Base-by-base conservation (phyloP, 1,140 invertebrate species). In the Oryctes rhinoceros region DNA sequence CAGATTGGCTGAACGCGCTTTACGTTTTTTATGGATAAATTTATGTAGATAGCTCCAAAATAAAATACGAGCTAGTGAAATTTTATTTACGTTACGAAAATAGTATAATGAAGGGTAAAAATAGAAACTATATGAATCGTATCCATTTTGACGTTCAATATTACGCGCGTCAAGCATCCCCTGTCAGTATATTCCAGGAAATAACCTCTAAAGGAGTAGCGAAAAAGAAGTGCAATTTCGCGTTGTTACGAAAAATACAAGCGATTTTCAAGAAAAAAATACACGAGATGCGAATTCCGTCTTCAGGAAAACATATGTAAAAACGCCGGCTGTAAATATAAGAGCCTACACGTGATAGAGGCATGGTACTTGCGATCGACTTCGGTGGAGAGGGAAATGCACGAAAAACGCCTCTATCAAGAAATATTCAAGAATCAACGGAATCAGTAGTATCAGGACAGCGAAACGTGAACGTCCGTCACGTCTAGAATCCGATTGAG, bases 271-370 rank as follows among this genome's bases (percentile, higher is more conserved):
- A 13, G 7, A 20, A 62, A 62, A 15, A 62, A 62, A 62, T 62
- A 13, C 53, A 1, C 0, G 7, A 5, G 13, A 15, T 18, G 15
- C 30, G 18, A 6, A 67, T 67, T 35, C 30, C 20, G 24, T 71
- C 65, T 24, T 7, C 18, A 35, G 7, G 5, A 71, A 71, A 71
- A 37, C 65, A 71, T 71, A 71, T 71, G 65, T 71, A 71, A 71
- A 44, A 44, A 35, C 24, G 75, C 47, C 39, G 49, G 30, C 30
- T 35, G 83, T 84, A 84, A 86, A 86, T 59, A 59, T 83, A 85
- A 82, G 78, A 81, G 20, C 39, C 39, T 44, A 44, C 85, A 86
- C 83, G 85, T 86, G 85, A 86, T 83, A 78, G 79, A 80, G 79
- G 84, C 85, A 84, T 84, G 84, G 79, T 83, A 78, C 78, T 59